Evolutionary conservation across 2,113 vertebrate species (phyloP).

Genomic region (Bothrops jararaca): DNA sequence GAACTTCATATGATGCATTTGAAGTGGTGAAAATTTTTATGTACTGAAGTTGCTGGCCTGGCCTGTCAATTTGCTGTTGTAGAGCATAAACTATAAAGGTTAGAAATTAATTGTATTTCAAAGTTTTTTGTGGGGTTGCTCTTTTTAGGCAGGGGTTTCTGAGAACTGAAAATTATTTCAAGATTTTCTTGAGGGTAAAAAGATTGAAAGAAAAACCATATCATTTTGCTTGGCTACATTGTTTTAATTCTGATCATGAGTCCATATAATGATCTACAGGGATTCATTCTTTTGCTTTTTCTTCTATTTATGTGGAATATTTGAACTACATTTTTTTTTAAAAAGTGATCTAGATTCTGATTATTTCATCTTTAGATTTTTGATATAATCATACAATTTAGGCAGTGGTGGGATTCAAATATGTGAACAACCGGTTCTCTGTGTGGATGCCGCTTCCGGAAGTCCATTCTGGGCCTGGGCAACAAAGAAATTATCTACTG

Average conservation of each 20-base stretch:
- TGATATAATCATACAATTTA: not conserved
- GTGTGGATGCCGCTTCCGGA: too few species aligned
- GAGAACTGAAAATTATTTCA: not conserved
- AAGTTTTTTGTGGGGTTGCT: not conserved
- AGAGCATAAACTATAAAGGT: not conserved
- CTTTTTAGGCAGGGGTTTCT: not conserved
- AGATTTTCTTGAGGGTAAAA: not conserved
- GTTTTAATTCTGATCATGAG: too few species aligned
- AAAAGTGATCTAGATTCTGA: not conserved
- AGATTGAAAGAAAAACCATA: not conserved
- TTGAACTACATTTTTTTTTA: not conserved
- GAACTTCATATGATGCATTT: not conserved
- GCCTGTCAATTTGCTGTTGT: not conserved
- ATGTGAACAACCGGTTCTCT: too few species aligned
- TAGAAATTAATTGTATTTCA: not conserved
- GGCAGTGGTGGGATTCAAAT: too few species aligned
- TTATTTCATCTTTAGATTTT: not conserved
- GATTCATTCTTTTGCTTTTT: not conserved
- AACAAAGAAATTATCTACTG: too few species aligned
- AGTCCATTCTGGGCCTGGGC: too few species aligned
- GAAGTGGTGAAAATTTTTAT: not conserved
- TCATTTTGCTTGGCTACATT: not conserved
- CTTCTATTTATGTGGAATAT: not conserved
- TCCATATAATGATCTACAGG: not conserved
- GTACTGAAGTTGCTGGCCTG: not conserved